These are phyloP conservation scores for Pomacea maculata DNA, from an alignment of 1,140 invertebrate species.

Conservation along the genomic window DNA sequence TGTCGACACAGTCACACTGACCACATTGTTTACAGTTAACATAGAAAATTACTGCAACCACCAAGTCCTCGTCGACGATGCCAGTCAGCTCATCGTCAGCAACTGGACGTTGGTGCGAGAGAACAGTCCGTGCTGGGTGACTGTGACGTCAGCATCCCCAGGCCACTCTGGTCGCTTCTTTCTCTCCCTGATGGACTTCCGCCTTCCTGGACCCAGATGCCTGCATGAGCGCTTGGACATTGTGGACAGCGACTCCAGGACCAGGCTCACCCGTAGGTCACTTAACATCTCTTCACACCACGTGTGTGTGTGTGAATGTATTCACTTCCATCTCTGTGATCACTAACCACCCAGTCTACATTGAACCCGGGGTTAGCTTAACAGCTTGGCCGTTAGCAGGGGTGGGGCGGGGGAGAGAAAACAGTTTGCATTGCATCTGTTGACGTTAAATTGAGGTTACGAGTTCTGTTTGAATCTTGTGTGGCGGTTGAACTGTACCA, in stretches of 20 bases:
- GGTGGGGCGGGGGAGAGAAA: too few species aligned
- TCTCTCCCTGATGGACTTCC: conserved; percentile 1
- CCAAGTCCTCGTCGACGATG: background rate
- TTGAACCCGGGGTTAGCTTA: too few species aligned
- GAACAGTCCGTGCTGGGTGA: conserved; percentile 12
- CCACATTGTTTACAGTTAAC: background rate
- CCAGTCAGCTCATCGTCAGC: background rate
- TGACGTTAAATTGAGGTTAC: too few species aligned
- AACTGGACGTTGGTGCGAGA: conserved; percentile 17
- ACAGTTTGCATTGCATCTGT: too few species aligned
- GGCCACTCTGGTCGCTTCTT: background rate
- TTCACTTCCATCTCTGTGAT: too few species aligned
- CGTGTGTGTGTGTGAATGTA: background rate
- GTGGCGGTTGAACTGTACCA: too few species aligned
- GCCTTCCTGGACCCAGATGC: background rate
- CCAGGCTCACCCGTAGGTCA: background rate
- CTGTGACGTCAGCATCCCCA: background rate
- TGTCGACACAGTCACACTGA: too few species aligned
- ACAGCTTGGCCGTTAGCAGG: too few species aligned
- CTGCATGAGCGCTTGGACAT: background rate
- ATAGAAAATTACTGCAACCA: background rate
- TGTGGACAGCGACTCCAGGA: background rate
- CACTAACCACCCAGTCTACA: too few species aligned
- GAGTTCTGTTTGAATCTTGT: too few species aligned
- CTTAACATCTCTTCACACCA: background rate